These are phyloP conservation scores for Vidua chalybeata DNA, from an alignment of 2,113 vertebrate species.

Conservation along the genomic window DNA sequence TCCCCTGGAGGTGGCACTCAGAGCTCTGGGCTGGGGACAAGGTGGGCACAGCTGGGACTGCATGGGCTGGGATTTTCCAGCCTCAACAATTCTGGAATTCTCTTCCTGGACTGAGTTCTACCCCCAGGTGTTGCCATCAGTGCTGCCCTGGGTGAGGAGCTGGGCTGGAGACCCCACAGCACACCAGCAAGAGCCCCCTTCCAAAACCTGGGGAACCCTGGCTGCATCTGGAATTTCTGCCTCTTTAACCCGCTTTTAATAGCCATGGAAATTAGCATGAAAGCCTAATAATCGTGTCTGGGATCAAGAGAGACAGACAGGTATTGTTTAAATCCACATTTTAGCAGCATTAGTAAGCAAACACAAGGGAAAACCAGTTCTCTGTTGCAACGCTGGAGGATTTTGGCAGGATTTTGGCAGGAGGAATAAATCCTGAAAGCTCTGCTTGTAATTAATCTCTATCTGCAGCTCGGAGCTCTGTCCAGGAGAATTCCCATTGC, in stretches of 20 bases:
- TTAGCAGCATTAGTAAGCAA: constrained; percentile 44
- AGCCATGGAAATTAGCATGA: constrained; percentile 21
- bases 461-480: constrained; percentile 40
- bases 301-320: constrained; percentile 30
- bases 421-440: constrained; percentile 31
- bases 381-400: not conserved
- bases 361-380: constrained; percentile 45
- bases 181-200: not conserved
- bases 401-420: constrained; percentile 64
- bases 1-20: not conserved
- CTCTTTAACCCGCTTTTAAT: not conserved
- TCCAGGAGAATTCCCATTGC: constrained; percentile 66
- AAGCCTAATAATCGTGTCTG: constrained; percentile 17
- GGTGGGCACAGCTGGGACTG: not conserved
- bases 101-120: not conserved
- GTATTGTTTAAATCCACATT: constrained; percentile 49
- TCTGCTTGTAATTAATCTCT: constrained; percentile 58
- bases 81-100: fast-evolving
- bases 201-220: not conserved
- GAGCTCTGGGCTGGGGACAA: not conserved
- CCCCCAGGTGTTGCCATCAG: not conserved
- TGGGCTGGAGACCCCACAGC: not conserved
- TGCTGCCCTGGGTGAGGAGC: not conserved
- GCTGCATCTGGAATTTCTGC: not conserved
- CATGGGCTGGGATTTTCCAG: fast-evolving